Evolutionary conservation across 30 jellyfish, hydroid and myxozoan genomes (phyloP).

Genomic region (Aurelia aurita): DNA sequence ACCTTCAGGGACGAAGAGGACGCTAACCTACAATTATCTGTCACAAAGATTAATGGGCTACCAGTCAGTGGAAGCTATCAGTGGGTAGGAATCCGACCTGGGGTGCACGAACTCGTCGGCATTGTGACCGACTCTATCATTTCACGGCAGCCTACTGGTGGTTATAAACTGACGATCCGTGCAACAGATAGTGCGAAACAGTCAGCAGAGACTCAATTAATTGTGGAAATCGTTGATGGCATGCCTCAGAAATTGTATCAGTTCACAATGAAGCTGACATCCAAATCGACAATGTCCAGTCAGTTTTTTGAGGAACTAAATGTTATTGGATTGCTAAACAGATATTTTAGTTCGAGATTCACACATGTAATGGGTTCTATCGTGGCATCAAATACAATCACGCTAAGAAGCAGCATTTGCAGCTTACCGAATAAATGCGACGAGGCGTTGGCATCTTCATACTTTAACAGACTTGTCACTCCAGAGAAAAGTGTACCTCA

Average conservation of each 20-base stretch:
- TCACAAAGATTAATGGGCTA: constrained; percentile 54
- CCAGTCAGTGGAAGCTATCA: constrained; percentile 47
- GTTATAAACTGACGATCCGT: constrained; percentile 76
- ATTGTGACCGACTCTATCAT: constrained; percentile 62
- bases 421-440: constrained; percentile 80
- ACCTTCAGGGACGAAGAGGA: constrained; percentile 57
- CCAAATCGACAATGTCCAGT: neutral
- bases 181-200: constrained; percentile 73
- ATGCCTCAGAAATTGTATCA: constrained; percentile 52
- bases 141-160: constrained; percentile 52
- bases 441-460: constrained; percentile 54
- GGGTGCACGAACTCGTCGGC: constrained; percentile 29
- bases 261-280: constrained; percentile 36
- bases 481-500: constrained; percentile 31
- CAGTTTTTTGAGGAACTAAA: neutral
- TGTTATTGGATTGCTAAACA: constrained; percentile 25
- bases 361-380: constrained; percentile 37
- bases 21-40: constrained; percentile 23
- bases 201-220: constrained; percentile 74
- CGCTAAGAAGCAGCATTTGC: constrained; percentile 60
- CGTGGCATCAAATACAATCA: neutral
- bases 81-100: constrained; percentile 40
- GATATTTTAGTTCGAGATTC: constrained; percentile 35
- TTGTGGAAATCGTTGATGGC: constrained; percentile 59
- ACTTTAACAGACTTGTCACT: constrained; percentile 41